These are phyloP conservation scores for Antennarius striatus DNA, from an alignment of 2,113 vertebrate genomes.

Conservation along the genomic window DNA sequence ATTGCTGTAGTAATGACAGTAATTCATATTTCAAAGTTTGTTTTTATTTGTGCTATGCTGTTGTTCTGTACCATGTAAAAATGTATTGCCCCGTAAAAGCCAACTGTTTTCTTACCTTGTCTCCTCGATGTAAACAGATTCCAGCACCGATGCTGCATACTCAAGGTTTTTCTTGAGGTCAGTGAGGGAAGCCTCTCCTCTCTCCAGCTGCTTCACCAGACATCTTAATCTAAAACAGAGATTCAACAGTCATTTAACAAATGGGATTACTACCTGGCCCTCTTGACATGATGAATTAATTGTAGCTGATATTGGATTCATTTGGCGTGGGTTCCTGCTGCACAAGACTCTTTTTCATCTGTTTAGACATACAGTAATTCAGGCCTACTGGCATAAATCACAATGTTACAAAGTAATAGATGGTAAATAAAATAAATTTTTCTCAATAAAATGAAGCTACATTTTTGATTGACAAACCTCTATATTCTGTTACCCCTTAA, in stretches of 20 bases:
- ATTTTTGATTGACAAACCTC: neutral
- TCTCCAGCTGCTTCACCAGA: constrained; percentile 95
- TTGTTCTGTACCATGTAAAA: constrained; percentile 18
- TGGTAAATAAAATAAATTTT: neutral
- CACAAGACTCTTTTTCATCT: neutral
- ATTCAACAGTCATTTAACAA: constrained; percentile 53
- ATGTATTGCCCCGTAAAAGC: neutral
- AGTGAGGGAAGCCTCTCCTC: constrained; percentile 92
- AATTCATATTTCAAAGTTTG: constrained; percentile 24
- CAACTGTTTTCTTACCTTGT: constrained; percentile 82
- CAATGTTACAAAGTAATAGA: neutral
- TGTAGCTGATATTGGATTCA: constrained; percentile 42
- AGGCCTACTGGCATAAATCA: neutral
- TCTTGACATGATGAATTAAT: constrained; percentile 49
- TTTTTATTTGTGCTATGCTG: neutral
- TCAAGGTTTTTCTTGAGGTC: constrained; percentile 99
- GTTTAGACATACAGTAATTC: neutral
- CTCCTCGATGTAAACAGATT: constrained; percentile 96
- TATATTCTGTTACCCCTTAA: too few species aligned
- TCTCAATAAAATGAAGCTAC: neutral
- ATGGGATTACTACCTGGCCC: constrained; percentile 44
- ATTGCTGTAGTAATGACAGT: constrained; percentile 6
- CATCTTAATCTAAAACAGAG: constrained; percentile 86
- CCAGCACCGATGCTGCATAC: constrained; percentile 93
- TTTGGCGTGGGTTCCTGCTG: constrained; percentile 15